Base-by-base conservation (phyloP, 2,113 vertebrate species). In the Pachycephala philippinensis region DNA sequence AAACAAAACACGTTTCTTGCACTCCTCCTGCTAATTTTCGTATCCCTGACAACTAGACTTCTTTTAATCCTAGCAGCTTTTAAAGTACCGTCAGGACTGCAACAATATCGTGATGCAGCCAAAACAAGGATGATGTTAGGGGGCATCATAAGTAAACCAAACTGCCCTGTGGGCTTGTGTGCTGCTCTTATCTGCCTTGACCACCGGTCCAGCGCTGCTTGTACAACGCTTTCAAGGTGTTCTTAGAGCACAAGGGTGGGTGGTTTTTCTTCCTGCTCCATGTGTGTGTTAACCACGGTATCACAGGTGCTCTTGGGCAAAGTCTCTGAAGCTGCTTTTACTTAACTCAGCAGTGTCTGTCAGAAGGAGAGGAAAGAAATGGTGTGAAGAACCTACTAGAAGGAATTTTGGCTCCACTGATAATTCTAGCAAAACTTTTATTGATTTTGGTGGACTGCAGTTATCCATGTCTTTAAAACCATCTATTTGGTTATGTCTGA, bases 151-250 rank as follows among this genome's bases (percentile, higher is more conserved):
- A 3, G 6, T 52, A 35, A 84, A 37, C 47, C 22, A 15, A 40
- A 10, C 9, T 12, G 33, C 30, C 33, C 44, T 53, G n/a, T 30
- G 39, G 31, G 20, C 15, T 61, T 1, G 2, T 59, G 21, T 19
- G 13, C 27, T 88, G 7, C 44, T 63, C 9, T 63, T 44, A 13
- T 9, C 13, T 56, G 18, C 33, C 18, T 42, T 14, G 19, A 17
- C 21, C 52, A 27, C 47, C 52, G 52, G n/a, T 28, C 4, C n/a
- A 16, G 31, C 0, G 0, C 45, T 63, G 42, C 31, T 27, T 49
- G 42, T 57, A 23, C 53, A 24, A 18, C 0, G 0, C 44, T 80
- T 83, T 45, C 52, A 18, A 37, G 33, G 15, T 53, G 21, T 50
- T 56, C 13, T 24, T 24, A 61, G 68, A 50, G 53, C 39, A 27